These are phyloP conservation scores for Macrophya alboannulata DNA, from an alignment of 2,888 invertebrate genomes.

Conservation along the genomic window DNA sequence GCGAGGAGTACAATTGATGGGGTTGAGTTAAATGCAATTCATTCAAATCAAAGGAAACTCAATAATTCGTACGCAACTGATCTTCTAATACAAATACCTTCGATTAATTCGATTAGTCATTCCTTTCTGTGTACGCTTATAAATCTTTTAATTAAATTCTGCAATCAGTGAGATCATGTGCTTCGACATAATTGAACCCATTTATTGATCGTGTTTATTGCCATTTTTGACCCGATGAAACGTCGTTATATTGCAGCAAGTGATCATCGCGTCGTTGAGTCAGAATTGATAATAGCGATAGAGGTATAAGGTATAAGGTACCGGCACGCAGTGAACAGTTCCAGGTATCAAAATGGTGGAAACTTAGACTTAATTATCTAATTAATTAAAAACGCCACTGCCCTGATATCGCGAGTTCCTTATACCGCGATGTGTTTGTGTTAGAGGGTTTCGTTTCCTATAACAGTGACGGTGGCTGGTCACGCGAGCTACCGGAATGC, in stretches of 20 bases:
- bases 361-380: conserved; percentile 26
- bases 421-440: conserved; percentile 11
- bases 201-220: background rate
- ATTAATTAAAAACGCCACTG: conserved; percentile 38
- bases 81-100: no score
- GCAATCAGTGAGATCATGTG: background rate
- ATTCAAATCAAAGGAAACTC: background rate
- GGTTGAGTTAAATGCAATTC: background rate
- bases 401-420: conserved; percentile 29
- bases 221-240: background rate
- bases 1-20: background rate
- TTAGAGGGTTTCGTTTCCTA: conserved; percentile 20
- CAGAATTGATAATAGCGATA: background rate
- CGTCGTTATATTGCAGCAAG: background rate
- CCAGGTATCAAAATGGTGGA: conserved; percentile 17
- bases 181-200: background rate
- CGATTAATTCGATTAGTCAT: no score
- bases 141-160: no score
- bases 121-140: no score
- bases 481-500: conserved; percentile 40
- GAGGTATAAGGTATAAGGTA: background rate
- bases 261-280: conserved; percentile 2
- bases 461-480: conserved; percentile 21
- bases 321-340: background rate
- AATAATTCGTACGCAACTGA: no score